phyloP scores from a whole-genome alignment of 2,113 vertebrate genomes.

The Pleuronectes platessa region DNA sequence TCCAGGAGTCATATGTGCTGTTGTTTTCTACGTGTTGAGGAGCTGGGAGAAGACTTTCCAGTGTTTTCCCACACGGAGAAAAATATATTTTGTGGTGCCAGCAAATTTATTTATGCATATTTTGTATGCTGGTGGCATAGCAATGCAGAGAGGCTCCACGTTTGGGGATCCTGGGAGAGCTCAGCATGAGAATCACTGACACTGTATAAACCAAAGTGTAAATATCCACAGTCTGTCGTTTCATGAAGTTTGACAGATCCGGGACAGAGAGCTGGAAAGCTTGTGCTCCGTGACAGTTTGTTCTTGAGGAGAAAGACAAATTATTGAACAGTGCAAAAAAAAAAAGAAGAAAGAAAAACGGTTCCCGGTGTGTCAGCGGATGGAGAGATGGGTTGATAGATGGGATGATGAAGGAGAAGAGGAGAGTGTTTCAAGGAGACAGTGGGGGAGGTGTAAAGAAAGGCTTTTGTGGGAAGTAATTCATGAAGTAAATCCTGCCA shows the following conservation, averaged over 20 bases:
- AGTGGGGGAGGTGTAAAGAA: constrained; percentile 22
- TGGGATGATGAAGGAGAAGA: constrained; percentile 45
- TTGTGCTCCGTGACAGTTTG: neutral
- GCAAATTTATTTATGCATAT: constrained; percentile 18
- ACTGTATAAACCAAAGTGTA: constrained; percentile 16
- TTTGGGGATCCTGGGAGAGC: constrained; percentile 18
- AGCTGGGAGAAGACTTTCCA: neutral
- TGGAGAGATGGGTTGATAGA: constrained; percentile 52
- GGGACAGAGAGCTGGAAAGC: constrained; percentile 7
- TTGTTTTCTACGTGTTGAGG: neutral
- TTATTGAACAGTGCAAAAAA: constrained; percentile 33
- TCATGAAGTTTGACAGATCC: constrained; percentile 47
- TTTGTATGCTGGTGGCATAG: constrained; percentile 24
- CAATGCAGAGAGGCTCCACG: constrained; percentile 28
- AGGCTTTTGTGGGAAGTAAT: constrained; percentile 36
- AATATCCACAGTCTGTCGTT: constrained; percentile 36
- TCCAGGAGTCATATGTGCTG: neutral
- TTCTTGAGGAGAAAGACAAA: neutral
- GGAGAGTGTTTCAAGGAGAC: constrained; percentile 63
- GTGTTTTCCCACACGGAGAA: constrained; percentile 8
- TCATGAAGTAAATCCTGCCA: constrained; percentile 42
- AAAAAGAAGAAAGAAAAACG: constrained; percentile 12
- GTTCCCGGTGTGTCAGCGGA: constrained; percentile 40
- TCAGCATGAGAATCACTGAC: constrained; percentile 27
- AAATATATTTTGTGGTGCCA: constrained; percentile 20